Conservation (phyloP, 2,797 vertebrate genomes). For the Astyanax mexicanus region DNA sequence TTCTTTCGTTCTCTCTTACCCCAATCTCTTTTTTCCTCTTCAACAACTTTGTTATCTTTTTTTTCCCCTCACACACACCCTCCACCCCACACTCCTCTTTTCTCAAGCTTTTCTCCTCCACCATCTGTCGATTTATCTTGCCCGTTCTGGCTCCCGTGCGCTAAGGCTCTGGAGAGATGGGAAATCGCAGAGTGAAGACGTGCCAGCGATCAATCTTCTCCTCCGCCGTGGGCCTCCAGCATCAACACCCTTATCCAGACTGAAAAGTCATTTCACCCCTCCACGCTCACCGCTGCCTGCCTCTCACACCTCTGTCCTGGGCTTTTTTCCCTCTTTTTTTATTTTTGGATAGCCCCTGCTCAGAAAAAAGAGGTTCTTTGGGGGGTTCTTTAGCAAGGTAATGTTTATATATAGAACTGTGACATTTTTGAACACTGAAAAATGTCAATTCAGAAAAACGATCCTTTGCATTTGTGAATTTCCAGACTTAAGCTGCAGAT, state of each 20-base stretch:
- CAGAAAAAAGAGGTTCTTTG: background rate
- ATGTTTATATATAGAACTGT: background rate
- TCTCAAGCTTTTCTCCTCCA: constrained; percentile 57
- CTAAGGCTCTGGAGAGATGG: constrained; percentile 53
- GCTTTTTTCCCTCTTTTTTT: constrained; percentile 53
- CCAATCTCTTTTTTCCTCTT: constrained; percentile 49
- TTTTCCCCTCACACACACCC: background rate
- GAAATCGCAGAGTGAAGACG: constrained; percentile 60
- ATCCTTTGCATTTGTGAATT: background rate
- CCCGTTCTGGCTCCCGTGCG: constrained; percentile 48
- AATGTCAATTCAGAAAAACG: background rate
- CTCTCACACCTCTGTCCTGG: constrained; percentile 58
- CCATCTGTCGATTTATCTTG: constrained; percentile 63
- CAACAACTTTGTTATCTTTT: constrained; percentile 58
- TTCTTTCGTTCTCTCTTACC: constrained; percentile 29
- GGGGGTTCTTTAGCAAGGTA: background rate
- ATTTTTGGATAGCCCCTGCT: background rate
- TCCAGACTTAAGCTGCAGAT: background rate
- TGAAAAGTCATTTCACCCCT: constrained; percentile 60
- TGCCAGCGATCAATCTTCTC: constrained; percentile 75
- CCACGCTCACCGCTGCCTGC: constrained; percentile 33
- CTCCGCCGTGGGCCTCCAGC: constrained; percentile 58
- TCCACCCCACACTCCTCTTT: background rate
- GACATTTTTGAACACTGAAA: background rate
- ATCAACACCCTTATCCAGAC: constrained; percentile 59